Percentiles rank a stretch among this genome's conserved stretches.
These are phyloP conservation scores for Xylophagus ater DNA, from an alignment of 2,888 invertebrate genomes.

Conservation along the genomic window DNA sequence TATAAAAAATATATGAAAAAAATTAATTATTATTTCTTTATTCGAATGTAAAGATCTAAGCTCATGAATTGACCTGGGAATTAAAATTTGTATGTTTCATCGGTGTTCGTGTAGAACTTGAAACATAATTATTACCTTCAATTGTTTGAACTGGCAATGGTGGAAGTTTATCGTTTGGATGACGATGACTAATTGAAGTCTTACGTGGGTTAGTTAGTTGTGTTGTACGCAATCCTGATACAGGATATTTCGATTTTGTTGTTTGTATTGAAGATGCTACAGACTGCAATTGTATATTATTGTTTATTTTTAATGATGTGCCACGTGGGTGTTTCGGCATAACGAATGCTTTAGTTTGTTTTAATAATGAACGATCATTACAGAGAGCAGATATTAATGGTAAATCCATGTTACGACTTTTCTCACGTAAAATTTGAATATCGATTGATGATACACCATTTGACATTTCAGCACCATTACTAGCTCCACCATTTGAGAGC, in stretches of 20 bases:
- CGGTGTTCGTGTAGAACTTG: conserved; percentile 33
- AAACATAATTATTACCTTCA: conserved; percentile 61
- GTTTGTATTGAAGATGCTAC: conserved; percentile 20
- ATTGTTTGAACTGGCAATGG: conserved; percentile 51
- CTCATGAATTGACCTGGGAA: conserved; percentile 24
- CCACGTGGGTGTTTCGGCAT: conserved; percentile 53
- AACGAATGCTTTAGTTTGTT: conserved; percentile 79
- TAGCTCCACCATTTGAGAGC: conserved; percentile 24
- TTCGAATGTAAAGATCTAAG: too few species aligned
- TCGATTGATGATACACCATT: conserved; percentile 46
- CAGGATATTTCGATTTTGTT: conserved; percentile 48
- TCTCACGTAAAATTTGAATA: conserved; percentile 73
- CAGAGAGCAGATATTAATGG: conserved; percentile 88
- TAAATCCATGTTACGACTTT: conserved; percentile 79
- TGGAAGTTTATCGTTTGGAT: conserved; percentile 67
- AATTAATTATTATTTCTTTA: too few species aligned
- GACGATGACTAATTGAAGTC: conserved; percentile 50
- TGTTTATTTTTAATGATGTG: conserved; percentile 13
- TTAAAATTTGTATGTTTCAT: conserved; percentile 36
- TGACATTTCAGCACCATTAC: conserved; percentile 18
- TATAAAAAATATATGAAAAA: too few species aligned
- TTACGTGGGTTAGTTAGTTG: conserved; percentile 50
- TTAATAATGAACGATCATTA: conserved; percentile 80
- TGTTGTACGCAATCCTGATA: conserved; percentile 51
- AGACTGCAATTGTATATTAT: conserved; percentile 22